phyloP scores from a whole-genome alignment of 2,888 invertebrate species.

The Epistrophe eligans region DNA sequence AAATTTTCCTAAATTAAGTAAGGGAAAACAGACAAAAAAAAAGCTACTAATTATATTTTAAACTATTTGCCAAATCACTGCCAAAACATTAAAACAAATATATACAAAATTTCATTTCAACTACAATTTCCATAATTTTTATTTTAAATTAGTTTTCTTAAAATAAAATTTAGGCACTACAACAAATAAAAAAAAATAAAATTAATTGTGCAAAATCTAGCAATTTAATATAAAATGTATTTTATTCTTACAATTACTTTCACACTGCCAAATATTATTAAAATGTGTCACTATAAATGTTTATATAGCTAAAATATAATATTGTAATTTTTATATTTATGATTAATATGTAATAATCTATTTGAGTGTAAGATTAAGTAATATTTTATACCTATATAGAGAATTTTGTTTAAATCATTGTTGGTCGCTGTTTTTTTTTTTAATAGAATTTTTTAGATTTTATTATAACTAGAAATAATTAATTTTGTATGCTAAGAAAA shows the following conservation, averaged over 20 bases:
- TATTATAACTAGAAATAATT: background rate
- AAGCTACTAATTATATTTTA: background rate
- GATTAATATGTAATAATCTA: background rate
- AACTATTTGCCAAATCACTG: conserved; percentile 29
- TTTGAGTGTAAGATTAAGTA: background rate
- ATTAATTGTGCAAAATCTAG: background rate
- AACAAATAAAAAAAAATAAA: background rate
- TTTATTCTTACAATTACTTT: background rate
- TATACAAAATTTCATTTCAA: background rate
- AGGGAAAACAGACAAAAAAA: background rate
- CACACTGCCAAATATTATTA: conserved; percentile 22
- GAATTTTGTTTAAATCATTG: background rate
- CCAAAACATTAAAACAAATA: conserved; percentile 5
- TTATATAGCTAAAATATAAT: background rate
- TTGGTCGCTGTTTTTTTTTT: conserved; percentile 12
- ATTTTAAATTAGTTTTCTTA: background rate
- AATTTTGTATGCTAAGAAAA: background rate
- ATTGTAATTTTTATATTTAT: background rate
- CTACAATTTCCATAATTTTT: background rate
- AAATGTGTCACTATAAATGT: conserved; percentile 1
- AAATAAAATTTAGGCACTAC: background rate
- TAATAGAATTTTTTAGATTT: background rate
- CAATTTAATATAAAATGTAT: background rate
- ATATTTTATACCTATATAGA: conserved; percentile 14
- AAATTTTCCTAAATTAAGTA: background rate